These are phyloP conservation scores for Drosophila orosa DNA, from an alignment of 1,140 invertebrate species.

Conservation along the genomic window DNA sequence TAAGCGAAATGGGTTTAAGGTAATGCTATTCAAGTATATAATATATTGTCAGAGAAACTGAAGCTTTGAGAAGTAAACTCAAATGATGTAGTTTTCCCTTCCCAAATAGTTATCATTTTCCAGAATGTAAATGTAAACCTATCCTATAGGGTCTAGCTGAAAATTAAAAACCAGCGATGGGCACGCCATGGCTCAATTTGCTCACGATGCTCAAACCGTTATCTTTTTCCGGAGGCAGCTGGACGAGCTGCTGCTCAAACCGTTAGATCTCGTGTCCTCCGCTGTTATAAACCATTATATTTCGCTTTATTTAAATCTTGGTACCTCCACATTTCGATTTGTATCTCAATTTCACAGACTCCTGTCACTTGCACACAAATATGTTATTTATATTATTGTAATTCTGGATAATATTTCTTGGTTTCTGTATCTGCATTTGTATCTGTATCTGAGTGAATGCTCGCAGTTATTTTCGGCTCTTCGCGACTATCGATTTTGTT, in stretches of 20 bases:
- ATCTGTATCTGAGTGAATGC: constrained; percentile 18
- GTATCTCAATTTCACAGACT: background rate
- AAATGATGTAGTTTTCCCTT: background rate
- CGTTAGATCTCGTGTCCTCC: too few species aligned
- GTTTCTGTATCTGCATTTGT: constrained; percentile 8
- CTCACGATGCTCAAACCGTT: too few species aligned
- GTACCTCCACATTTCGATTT: background rate
- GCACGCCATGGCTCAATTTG: too few species aligned
- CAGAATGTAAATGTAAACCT: too few species aligned
- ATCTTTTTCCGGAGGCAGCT: too few species aligned
- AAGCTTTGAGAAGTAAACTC: background rate
- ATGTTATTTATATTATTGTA: background rate
- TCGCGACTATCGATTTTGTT: constrained; percentile 39
- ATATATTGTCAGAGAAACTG: background rate
- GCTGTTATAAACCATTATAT: too few species aligned
- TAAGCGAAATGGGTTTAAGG: background rate
- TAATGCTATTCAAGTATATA: background rate
- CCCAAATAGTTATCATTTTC: background rate
- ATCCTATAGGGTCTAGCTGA: too few species aligned
- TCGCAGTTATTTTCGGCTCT: constrained; percentile 32
- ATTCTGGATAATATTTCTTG: constrained; percentile 12
- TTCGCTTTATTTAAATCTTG: background rate
- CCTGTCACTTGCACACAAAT: background rate
- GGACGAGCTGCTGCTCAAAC: too few species aligned
- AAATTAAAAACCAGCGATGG: too few species aligned